phyloP scores from a whole-genome alignment of 2,113 vertebrate species.

The Microtus ochrogaster region DNA sequence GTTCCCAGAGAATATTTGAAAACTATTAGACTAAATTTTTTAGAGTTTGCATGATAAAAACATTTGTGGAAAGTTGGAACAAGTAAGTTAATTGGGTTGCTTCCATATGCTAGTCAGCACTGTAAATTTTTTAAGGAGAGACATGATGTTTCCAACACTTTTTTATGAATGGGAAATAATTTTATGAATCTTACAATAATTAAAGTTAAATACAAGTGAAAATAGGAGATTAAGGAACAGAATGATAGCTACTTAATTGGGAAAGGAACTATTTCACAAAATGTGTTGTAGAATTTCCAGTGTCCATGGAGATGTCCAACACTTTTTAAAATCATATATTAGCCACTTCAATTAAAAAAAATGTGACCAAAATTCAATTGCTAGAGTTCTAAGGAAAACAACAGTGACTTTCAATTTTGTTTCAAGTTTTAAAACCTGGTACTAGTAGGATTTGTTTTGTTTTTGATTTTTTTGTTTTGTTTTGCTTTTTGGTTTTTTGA shows the following conservation, averaged over 20 bases:
- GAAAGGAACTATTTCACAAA: neutral
- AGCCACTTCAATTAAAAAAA: slow-evolving; percentile 74
- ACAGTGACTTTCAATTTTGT: slow-evolving; percentile 55
- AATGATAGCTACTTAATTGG: neutral
- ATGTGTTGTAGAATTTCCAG: neutral
- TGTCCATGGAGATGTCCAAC: neutral
- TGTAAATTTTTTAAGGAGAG: neutral
- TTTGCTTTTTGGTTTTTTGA: neutral
- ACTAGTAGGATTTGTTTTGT: neutral
- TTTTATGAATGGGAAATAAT: neutral
- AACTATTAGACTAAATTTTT: neutral
- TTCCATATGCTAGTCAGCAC: neutral
- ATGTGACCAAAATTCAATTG: slow-evolving; percentile 52
- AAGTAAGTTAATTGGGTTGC: neutral
- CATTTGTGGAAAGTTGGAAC: neutral
- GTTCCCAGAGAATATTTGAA: neutral
- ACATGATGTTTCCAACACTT: neutral
- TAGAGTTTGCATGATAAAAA: neutral
- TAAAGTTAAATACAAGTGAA: neutral
- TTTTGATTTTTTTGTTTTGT: neutral
- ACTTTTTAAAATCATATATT: slow-evolving; percentile 25
- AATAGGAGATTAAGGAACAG: neutral
- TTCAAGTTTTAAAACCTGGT: slow-evolving; percentile 72
- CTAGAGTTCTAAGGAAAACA: slow-evolving; percentile 70
- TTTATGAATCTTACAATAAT: neutral